Evolutionary conservation across 2,888 invertebrate genomes (phyloP).

Genomic region (Stenodera caucasica): DNA sequence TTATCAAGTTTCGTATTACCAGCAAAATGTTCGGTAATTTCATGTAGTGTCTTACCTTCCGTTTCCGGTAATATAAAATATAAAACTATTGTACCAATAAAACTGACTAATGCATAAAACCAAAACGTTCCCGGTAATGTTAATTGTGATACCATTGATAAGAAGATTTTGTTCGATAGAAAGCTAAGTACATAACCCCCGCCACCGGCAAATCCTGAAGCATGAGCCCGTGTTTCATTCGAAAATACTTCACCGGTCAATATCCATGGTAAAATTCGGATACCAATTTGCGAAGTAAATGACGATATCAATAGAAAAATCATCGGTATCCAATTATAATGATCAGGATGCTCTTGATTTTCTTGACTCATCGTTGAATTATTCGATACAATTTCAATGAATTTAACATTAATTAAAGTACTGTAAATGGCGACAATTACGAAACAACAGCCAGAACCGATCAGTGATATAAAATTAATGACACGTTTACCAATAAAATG

Average conservation of each 20-base stretch:
- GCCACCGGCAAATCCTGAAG: slow-evolving; percentile 73
- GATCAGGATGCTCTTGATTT: slow-evolving; percentile 6
- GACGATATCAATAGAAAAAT: slow-evolving; percentile 67
- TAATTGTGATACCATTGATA: slow-evolving; percentile 64
- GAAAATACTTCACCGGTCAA: slow-evolving; percentile 78
- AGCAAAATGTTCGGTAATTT: slow-evolving; percentile 71
- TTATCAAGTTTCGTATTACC: slow-evolving; percentile 61
- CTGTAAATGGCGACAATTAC: slow-evolving; percentile 63
- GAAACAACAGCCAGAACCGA: slow-evolving; percentile 69
- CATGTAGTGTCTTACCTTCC: slow-evolving; percentile 73
- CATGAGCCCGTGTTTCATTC: slow-evolving; percentile 68
- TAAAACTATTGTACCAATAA: slow-evolving; percentile 65
- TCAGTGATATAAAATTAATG: slow-evolving; percentile 67
- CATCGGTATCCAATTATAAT: slow-evolving; percentile 66
- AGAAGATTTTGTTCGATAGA: slow-evolving; percentile 72
- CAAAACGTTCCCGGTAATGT: slow-evolving; percentile 74
- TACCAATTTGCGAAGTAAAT: slow-evolving; percentile 69
- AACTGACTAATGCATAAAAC: slow-evolving; percentile 66
- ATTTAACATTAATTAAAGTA: slow-evolving; percentile 34
- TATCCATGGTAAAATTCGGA: slow-evolving; percentile 77
- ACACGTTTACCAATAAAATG: slow-evolving; percentile 74
- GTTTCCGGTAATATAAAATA: slow-evolving; percentile 79
- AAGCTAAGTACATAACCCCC: slow-evolving; percentile 77
- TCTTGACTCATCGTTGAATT: neutral
- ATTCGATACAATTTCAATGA: slow-evolving; percentile 26